phyloP scores from a whole-genome alignment of 1,140 invertebrate genomes.

The Drosophila pruinosa region DNA sequence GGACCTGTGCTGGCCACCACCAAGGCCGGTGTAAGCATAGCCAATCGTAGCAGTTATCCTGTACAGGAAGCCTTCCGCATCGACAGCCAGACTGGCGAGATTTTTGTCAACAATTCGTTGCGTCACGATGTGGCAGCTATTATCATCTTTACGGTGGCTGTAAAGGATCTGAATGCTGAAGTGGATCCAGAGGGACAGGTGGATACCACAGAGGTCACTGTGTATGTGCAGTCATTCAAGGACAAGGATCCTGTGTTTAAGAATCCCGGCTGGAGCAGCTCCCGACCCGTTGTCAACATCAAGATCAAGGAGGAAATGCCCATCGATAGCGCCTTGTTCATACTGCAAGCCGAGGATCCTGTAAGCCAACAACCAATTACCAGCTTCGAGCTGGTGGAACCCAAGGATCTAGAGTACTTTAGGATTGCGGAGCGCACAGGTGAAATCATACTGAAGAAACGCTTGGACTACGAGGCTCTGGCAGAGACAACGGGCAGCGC shows the following conservation, averaged over 20 bases:
- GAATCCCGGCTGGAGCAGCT: conserved; percentile 87
- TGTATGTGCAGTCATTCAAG: conserved; percentile 91
- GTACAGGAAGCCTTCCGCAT: conserved; percentile 89
- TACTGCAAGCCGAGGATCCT: conserved; percentile 89
- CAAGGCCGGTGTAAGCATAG: conserved; percentile 88
- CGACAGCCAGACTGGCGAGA: conserved; percentile 87
- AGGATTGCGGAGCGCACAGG: conserved; percentile 87
- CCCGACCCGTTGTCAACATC: conserved; percentile 87
- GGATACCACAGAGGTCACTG: conserved; percentile 87
- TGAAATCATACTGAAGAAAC: conserved; percentile 88
- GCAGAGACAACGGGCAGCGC: conserved; percentile 83
- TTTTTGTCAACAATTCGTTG: conserved; percentile 87
- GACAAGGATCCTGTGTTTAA: conserved; percentile 91
- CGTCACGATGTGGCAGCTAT: conserved; percentile 92
- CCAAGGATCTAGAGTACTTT: conserved; percentile 69
- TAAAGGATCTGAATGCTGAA: conserved; percentile 88
- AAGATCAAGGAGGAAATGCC: conserved; percentile 90
- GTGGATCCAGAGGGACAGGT: conserved; percentile 87
- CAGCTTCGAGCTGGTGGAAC: conserved; percentile 85
- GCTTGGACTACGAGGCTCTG: conserved; percentile 90
- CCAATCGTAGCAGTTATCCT: conserved; percentile 85
- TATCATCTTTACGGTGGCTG: conserved; percentile 90
- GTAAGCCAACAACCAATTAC: conserved; percentile 86
- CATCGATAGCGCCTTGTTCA: conserved; percentile 89
- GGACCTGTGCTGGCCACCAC: conserved; percentile 89